A percentile compares a stretch with the other conserved stretches of the same genome.
Evolutionary conservation across 2,888 invertebrate species (phyloP).

Genomic region (Cancer borealis): DNA sequence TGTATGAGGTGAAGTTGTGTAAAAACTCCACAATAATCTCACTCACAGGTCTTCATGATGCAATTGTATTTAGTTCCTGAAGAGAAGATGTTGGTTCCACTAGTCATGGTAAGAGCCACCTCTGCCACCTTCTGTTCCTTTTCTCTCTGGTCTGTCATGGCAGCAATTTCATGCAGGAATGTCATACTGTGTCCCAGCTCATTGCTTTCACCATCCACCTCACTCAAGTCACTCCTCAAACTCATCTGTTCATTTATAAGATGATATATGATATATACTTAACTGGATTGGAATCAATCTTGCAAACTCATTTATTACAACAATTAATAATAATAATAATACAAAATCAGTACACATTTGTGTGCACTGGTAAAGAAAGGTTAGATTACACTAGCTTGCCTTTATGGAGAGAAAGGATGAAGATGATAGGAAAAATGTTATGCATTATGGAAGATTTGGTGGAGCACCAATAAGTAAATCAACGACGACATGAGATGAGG

Average conservation of each 20-base stretch:
- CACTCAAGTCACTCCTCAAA: neutral
- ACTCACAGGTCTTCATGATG: neutral
- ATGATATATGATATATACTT: neutral
- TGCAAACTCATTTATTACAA: no score
- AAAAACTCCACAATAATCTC: neutral
- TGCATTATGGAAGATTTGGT: no score
- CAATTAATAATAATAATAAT: no score
- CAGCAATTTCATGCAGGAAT: neutral
- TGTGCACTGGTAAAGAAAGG: neutral
- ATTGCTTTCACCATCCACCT: neutral
- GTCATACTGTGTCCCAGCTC: neutral
- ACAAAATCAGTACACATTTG: no score
- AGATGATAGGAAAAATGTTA: no score
- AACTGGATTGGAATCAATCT: neutral
- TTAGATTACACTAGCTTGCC: no score
- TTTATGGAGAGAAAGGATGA: no score
- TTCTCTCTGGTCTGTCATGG: neutral
- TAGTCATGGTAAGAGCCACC: neutral
- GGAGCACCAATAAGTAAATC: no score
- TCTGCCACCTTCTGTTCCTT: neutral
- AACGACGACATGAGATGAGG: no score
- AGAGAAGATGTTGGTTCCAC: neutral
- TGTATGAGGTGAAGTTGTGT: neutral
- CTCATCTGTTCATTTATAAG: neutral
- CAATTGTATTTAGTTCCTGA: neutral